These are phyloP conservation scores for Hestina assimilis DNA, from an alignment of 1,140 invertebrate genomes.

Conservation along the genomic window DNA sequence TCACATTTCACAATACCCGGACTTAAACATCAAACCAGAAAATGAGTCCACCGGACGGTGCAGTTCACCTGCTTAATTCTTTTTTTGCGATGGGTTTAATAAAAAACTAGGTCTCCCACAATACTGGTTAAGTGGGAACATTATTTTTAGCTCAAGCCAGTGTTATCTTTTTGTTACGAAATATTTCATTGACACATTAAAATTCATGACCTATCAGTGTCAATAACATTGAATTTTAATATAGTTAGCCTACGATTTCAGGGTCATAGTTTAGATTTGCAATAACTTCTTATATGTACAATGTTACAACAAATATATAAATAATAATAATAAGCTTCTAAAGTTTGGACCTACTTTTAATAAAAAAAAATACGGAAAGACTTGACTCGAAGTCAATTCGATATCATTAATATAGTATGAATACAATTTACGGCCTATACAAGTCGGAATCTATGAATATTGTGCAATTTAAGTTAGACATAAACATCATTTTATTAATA, in stretches of 20 bases:
- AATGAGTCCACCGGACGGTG: conserved; percentile 35
- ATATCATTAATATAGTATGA: too few species aligned
- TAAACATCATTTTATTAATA: too few species aligned
- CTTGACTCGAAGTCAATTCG: neutral
- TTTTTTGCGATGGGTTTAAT: too few species aligned
- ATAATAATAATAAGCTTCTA: neutral
- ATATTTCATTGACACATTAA: conserved; percentile 18
- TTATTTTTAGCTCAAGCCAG: neutral
- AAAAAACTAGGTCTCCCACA: neutral
- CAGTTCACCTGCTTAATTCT: conserved; percentile 36
- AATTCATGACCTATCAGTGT: conserved; percentile 30
- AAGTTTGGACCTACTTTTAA: neutral
- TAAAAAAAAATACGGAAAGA: neutral
- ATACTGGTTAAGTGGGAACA: neutral
- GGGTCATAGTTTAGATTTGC: conserved; percentile 16
- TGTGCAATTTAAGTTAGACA: too few species aligned
- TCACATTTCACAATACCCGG: conserved; percentile 76
- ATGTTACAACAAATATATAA: neutral
- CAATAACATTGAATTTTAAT: conserved; percentile 28
- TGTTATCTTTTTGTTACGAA: conserved; percentile 16
- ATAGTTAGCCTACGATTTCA: conserved; percentile 22
- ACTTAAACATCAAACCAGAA: conserved; percentile 64
- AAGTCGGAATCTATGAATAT: too few species aligned
- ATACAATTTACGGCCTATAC: too few species aligned
- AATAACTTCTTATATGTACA: neutral